Percentiles rank a stretch among this genome's conserved stretches.
phyloP scores from a whole-genome alignment of 2,888 invertebrate species.

The Polyploca ridens region DNA sequence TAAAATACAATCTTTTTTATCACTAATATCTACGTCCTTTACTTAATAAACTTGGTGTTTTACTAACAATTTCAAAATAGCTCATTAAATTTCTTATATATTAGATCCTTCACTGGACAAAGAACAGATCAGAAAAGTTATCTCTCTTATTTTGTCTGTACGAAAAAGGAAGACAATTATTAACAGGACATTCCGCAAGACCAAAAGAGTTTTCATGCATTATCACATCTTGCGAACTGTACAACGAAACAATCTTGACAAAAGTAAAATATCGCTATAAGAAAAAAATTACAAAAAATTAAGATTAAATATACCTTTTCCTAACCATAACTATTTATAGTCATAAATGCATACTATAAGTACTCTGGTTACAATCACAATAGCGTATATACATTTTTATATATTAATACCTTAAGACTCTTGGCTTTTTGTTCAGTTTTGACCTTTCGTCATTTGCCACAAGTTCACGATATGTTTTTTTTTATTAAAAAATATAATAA shows the following conservation, averaged over 20 bases:
- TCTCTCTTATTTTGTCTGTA: background rate
- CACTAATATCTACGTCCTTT: background rate
- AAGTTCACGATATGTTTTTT: slow-evolving; percentile 2
- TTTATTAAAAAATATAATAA: background rate
- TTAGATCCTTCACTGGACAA: background rate
- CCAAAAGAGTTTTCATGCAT: background rate
- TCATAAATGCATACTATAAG: slow-evolving; percentile 39
- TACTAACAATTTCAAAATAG: background rate
- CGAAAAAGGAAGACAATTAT: slow-evolving; percentile 16
- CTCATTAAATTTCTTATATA: background rate
- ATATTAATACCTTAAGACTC: background rate
- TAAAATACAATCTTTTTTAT: background rate
- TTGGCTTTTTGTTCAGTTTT: background rate
- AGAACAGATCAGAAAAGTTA: background rate
- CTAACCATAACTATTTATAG: slow-evolving; percentile 9
- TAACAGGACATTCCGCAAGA: background rate
- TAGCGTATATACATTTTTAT: slow-evolving; percentile 5
- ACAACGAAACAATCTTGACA: background rate
- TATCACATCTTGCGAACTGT: background rate
- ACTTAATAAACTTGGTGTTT: slow-evolving; percentile 1
- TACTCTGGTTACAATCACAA: slow-evolving; percentile 26
- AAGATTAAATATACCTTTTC: background rate
- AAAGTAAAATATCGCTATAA: no score
- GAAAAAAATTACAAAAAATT: background rate
- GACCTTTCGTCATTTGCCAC: background rate